These are phyloP conservation scores for Zelleria hepariella DNA, from an alignment of 2,888 invertebrate species.

Conservation along the genomic window DNA sequence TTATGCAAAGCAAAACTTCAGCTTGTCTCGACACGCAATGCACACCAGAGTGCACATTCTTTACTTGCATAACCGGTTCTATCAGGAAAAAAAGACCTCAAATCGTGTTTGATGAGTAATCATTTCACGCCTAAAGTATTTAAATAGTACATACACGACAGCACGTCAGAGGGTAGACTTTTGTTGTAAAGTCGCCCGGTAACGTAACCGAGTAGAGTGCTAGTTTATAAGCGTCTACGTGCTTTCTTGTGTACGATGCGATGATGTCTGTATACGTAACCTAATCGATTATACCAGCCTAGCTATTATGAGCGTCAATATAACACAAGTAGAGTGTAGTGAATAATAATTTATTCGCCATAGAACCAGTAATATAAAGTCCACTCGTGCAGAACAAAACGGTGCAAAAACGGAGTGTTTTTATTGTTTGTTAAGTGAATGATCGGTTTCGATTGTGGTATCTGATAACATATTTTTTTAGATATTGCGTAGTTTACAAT, in stretches of 20 bases:
- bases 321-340: not conserved
- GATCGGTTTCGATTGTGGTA: not conserved
- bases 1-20: not conserved
- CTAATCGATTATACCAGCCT: not conserved
- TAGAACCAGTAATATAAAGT: not conserved
- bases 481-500: too few relatives aligned
- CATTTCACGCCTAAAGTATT: not conserved
- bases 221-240: too few relatives aligned
- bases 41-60: not conserved
- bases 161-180: too few relatives aligned
- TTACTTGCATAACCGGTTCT: not conserved
- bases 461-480: too few relatives aligned
- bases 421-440: not conserved
- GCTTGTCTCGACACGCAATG: not conserved
- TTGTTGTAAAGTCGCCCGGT: too few relatives aligned
- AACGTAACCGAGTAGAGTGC: too few relatives aligned
- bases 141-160: too few relatives aligned
- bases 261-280: too few relatives aligned
- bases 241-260: too few relatives aligned
- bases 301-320: not conserved
- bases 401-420: not conserved
- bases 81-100: not conserved
- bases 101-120: not conserved
- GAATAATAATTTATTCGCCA: not conserved
- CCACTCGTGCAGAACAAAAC: not conserved